Conservation (phyloP, 64 coral and sea anemone genomes). For the Porites lutea region DNA sequence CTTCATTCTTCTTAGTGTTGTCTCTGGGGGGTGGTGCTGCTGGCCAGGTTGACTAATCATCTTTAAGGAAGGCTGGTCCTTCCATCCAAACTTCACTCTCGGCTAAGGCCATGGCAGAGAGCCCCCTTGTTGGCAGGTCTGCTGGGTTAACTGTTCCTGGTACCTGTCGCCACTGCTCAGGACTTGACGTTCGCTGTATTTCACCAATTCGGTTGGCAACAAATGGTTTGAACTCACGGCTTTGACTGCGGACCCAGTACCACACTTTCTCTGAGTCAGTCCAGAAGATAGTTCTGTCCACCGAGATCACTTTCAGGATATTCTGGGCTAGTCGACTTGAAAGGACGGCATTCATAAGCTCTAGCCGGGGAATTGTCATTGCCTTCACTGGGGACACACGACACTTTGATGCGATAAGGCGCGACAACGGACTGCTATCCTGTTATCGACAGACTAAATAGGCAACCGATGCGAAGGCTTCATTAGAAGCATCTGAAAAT, state of each 20-base stretch:
- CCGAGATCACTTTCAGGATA: conserved; percentile 19
- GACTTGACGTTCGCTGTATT: conserved; percentile 23
- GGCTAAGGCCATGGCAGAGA: conserved; percentile 29
- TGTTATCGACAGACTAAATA: conserved; percentile 62
- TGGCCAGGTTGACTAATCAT: conserved; percentile 33
- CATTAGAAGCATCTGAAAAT: conserved; percentile 72
- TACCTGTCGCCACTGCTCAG: conserved; percentile 52
- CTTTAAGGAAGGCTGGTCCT: conserved; percentile 42
- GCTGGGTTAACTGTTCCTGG: conserved; percentile 37
- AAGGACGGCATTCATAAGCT: conserved; percentile 67
- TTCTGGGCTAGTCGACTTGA: conserved; percentile 48
- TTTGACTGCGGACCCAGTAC: conserved; percentile 52
- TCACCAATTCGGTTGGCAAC: conserved; percentile 62
- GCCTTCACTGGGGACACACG: conserved; percentile 44
- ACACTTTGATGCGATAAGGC: conserved; percentile 56
- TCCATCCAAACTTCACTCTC: conserved; percentile 35
- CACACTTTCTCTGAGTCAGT: conserved; percentile 54
- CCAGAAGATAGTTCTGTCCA: conserved; percentile 49
- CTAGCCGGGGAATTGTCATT: conserved; percentile 46
- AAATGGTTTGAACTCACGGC: conserved; percentile 67
- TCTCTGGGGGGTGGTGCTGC: background rate
- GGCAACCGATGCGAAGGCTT: conserved; percentile 45
- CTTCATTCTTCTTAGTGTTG: background rate
- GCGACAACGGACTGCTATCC: background rate
- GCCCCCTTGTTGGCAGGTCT: conserved; percentile 39